Percentiles rank a stretch among this genome's conserved stretches.
Evolutionary conservation across 2,113 vertebrate species (phyloP).

Genomic region (Meles meles): DNA sequence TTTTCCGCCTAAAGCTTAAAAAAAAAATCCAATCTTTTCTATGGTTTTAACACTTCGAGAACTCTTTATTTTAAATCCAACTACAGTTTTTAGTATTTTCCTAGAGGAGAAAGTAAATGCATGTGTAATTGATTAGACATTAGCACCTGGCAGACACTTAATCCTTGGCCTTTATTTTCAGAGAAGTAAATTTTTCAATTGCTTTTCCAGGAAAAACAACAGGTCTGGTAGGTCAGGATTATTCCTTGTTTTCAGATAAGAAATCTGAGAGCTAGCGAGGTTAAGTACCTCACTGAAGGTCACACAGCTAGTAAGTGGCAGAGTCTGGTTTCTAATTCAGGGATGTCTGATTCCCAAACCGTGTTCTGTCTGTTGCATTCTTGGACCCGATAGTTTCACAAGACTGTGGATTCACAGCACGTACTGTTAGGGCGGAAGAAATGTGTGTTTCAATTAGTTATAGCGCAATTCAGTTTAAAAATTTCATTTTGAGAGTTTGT

Average conservation of each 20-base stretch:
- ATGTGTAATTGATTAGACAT: not conserved
- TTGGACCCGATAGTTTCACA: not conserved
- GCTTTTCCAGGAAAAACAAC: conserved; percentile 10
- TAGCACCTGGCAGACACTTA: not conserved
- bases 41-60: not conserved
- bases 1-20: not conserved
- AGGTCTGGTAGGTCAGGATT: not conserved
- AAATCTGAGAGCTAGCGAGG: not conserved
- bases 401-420: not conserved
- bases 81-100: conserved; percentile 18
- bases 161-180: not conserved
- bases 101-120: not conserved
- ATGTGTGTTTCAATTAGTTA: not conserved
- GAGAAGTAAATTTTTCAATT: not conserved
- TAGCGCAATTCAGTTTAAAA: not conserved
- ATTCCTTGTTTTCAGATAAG: not conserved
- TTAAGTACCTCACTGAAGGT: not conserved
- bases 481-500: not conserved
- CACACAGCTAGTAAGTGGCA: not conserved
- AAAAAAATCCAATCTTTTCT: not conserved
- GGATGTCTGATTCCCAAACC: not conserved
- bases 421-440: not conserved
- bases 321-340: not conserved
- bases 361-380: not conserved
- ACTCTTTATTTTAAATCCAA: not conserved